Percentiles rank a stretch among this genome's conserved stretches.
Conservation (phyloP, 2,888 invertebrate species). For the Euplexia lucipara region DNA sequence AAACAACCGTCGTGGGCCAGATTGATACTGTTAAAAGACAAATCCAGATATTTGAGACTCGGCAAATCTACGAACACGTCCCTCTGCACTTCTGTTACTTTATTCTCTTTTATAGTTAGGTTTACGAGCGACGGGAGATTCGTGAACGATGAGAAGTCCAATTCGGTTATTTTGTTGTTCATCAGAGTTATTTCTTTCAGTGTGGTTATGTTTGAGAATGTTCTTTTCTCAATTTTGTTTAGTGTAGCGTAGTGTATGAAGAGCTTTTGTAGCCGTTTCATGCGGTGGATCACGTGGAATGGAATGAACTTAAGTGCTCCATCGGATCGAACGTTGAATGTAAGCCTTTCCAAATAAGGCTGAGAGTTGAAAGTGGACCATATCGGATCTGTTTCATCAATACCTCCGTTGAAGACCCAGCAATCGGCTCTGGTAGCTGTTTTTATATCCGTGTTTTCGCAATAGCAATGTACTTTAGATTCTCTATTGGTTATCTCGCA, state of each 20-base stretch:
- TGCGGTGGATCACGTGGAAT: slow-evolving; percentile 92
- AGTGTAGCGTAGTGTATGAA: slow-evolving; percentile 94
- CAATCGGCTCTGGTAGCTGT: slow-evolving; percentile 94
- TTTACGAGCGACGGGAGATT: slow-evolving; percentile 93
- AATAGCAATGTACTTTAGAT: slow-evolving; percentile 93
- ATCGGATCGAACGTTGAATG: slow-evolving; percentile 93
- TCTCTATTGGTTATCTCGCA: slow-evolving; percentile 90
- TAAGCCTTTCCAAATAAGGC: slow-evolving; percentile 92
- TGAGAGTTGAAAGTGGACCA: slow-evolving; percentile 94
- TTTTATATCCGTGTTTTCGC: slow-evolving; percentile 90
- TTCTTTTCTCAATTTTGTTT: slow-evolving; percentile 93
- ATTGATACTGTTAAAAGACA: slow-evolving; percentile 97
- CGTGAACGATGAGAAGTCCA: slow-evolving; percentile 94
- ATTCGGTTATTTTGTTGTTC: slow-evolving; percentile 93
- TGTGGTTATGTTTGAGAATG: slow-evolving; percentile 94
- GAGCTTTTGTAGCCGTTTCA: slow-evolving; percentile 92
- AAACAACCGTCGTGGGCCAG: slow-evolving; percentile 97
- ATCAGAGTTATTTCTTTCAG: slow-evolving; percentile 93
- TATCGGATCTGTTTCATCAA: slow-evolving; percentile 92
- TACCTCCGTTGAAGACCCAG: slow-evolving; percentile 94
- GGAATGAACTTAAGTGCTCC: slow-evolving; percentile 94
- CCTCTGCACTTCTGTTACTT: slow-evolving; percentile 94
- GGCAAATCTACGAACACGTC: slow-evolving; percentile 95
- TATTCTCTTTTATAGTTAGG: slow-evolving; percentile 94
- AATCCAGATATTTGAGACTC: slow-evolving; percentile 93